These are phyloP conservation scores for Prionailurus bengalensis DNA, from an alignment of 2,113 vertebrate species.

Conservation along the genomic window DNA sequence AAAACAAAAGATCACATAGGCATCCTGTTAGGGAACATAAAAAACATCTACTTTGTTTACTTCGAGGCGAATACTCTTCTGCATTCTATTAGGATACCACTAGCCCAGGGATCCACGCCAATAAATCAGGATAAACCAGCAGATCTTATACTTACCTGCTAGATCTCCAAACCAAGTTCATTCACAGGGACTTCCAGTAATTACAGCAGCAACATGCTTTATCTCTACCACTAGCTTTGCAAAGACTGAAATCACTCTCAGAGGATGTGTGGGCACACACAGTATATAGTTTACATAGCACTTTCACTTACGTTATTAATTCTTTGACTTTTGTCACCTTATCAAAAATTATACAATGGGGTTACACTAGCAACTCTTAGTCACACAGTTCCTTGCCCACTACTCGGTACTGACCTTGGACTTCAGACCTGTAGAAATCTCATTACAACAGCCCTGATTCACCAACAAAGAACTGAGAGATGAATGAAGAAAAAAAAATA, in stretches of 20 bases:
- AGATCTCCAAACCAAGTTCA: background rate
- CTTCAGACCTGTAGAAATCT: background rate
- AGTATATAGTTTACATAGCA: background rate
- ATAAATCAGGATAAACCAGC: background rate
- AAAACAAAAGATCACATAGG: background rate
- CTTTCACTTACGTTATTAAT: background rate
- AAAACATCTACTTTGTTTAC: slow-evolving; percentile 17
- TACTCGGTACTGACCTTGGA: background rate
- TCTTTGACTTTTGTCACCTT: background rate
- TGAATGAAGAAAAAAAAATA: background rate
- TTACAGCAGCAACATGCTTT: background rate
- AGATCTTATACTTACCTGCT: background rate
- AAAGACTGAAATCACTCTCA: background rate
- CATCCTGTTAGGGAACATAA: background rate
- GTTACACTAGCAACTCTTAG: background rate
- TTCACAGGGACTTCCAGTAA: background rate
- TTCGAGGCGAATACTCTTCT: background rate
- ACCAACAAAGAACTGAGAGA: background rate
- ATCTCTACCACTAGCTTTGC: background rate
- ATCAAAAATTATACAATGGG: background rate
- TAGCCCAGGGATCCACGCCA: background rate
- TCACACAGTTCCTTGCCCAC: background rate
- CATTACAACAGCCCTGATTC: background rate
- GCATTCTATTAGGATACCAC: background rate
- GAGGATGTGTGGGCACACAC: background rate